Percentiles rank a stretch among this genome's conserved stretches.
Conservation (phyloP, 2,113 vertebrate species). For the Brienomyrus brachyistius region DNA sequence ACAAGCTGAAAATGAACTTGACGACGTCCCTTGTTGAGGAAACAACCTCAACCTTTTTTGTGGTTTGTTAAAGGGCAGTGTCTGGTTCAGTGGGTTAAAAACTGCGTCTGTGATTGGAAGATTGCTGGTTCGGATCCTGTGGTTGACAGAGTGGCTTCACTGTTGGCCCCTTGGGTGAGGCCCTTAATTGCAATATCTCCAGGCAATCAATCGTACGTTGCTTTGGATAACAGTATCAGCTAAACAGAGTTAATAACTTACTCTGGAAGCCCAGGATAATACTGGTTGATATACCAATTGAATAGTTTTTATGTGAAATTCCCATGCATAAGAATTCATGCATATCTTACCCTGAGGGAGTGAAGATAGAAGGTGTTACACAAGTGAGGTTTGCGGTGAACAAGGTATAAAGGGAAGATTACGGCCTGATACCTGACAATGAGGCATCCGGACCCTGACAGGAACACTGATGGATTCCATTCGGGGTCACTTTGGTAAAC, state of each 20-base stretch:
- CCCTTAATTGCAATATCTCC: background rate
- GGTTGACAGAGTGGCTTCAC: background rate
- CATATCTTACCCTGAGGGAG: background rate
- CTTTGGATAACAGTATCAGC: background rate
- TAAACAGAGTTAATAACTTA: background rate
- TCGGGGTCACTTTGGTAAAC: slow-evolving; percentile 32
- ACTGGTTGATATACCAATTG: background rate
- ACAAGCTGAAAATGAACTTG: background rate
- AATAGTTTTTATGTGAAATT: background rate
- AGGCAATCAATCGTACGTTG: background rate
- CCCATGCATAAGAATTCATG: background rate
- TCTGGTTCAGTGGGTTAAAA: background rate
- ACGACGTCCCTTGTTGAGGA: background rate
- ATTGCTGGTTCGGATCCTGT: background rate
- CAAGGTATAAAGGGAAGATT: slow-evolving; percentile 31
- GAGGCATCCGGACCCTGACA: slow-evolving; percentile 42
- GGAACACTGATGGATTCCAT: slow-evolving; percentile 33
- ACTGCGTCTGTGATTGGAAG: background rate
- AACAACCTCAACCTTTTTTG: background rate
- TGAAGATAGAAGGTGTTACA: slow-evolving; percentile 36
- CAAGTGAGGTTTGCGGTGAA: slow-evolving; percentile 41
- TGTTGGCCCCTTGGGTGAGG: background rate
- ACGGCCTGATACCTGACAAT: slow-evolving; percentile 30
- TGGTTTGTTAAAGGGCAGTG: background rate
- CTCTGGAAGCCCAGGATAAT: background rate